These are phyloP conservation scores for Fistularia tabacaria DNA, from an alignment of 2,797 vertebrate species.

Conservation along the genomic window DNA sequence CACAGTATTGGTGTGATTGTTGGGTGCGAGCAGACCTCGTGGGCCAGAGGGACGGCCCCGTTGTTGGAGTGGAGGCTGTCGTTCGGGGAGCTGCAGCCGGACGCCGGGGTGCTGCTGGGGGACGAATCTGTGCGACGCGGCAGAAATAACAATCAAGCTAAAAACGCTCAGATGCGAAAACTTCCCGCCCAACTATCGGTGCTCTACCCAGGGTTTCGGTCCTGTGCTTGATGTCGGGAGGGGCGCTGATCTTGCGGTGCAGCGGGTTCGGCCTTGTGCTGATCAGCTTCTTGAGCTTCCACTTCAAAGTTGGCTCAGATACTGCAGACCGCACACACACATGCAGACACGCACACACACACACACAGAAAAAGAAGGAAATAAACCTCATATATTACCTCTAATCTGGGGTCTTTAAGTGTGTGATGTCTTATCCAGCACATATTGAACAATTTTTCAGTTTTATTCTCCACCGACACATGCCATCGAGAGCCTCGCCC, in stretches of 20 bases:
- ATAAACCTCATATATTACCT: too few relatives aligned
- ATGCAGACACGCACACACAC: slow-evolving; percentile 3
- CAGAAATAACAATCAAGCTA: neutral
- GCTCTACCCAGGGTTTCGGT: slow-evolving; percentile 77
- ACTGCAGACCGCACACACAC: slow-evolving; percentile 59
- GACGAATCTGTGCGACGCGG: slow-evolving; percentile 76
- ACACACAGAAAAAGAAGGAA: neutral
- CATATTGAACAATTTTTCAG: too few relatives aligned
- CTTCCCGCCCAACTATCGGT: neutral
- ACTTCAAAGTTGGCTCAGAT: slow-evolving; percentile 89
- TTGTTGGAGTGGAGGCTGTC: slow-evolving; percentile 80
- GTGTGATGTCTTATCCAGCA: too few relatives aligned
- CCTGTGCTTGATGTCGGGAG: slow-evolving; percentile 78
- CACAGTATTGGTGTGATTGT: too few relatives aligned
- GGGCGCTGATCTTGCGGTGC: slow-evolving; percentile 85
- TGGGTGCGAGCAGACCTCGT: slow-evolving; percentile 72
- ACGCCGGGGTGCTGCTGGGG: slow-evolving; percentile 81
- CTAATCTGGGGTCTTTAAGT: too few relatives aligned
- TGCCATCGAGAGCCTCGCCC: too few relatives aligned
- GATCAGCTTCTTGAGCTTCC: slow-evolving; percentile 82
- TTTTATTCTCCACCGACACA: too few relatives aligned
- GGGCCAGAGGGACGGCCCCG: slow-evolving; percentile 64
- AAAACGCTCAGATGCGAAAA: neutral
- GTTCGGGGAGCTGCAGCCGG: slow-evolving; percentile 83
- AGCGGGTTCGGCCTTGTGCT: slow-evolving; percentile 83